Percentiles rank a stretch among this genome's conserved stretches.
These are phyloP conservation scores for Prunella strophiata DNA, from an alignment of 2,797 vertebrate species.

Conservation along the genomic window DNA sequence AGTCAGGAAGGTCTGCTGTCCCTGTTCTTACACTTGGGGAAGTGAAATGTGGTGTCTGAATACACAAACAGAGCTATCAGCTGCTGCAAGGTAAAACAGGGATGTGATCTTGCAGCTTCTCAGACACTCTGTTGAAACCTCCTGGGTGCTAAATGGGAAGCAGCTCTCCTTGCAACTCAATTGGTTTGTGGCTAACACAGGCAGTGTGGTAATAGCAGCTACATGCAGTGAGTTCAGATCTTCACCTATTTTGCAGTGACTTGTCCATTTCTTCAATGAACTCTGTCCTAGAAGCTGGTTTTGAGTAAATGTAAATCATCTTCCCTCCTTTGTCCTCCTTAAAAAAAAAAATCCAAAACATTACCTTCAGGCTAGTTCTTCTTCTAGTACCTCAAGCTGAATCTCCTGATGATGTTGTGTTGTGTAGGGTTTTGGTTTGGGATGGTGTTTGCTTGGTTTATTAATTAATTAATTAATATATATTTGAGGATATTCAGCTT, in stretches of 20 bases:
- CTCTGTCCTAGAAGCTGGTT: background rate
- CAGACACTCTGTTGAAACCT: background rate
- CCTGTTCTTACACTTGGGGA: background rate
- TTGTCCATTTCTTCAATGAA: background rate
- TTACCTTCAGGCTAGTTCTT: background rate
- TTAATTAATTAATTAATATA: too few relatives aligned
- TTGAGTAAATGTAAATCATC: background rate
- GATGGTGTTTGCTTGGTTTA: background rate
- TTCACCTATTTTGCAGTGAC: background rate
- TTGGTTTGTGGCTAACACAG: accelerated
- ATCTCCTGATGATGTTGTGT: background rate
- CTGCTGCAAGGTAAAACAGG: background rate
- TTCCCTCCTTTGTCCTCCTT: background rate
- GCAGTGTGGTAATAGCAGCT: background rate
- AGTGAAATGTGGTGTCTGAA: background rate
- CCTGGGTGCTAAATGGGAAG: background rate
- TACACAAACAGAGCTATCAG: background rate
- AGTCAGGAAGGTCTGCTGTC: background rate
- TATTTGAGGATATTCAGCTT: background rate
- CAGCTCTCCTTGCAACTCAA: background rate
- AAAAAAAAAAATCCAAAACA: background rate
- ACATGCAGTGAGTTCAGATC: background rate
- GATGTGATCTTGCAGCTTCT: background rate
- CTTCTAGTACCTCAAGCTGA: background rate
- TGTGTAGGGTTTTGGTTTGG: background rate